phyloP scores from a whole-genome alignment of 2,888 invertebrate genomes.

The Platycheirus albimanus region DNA sequence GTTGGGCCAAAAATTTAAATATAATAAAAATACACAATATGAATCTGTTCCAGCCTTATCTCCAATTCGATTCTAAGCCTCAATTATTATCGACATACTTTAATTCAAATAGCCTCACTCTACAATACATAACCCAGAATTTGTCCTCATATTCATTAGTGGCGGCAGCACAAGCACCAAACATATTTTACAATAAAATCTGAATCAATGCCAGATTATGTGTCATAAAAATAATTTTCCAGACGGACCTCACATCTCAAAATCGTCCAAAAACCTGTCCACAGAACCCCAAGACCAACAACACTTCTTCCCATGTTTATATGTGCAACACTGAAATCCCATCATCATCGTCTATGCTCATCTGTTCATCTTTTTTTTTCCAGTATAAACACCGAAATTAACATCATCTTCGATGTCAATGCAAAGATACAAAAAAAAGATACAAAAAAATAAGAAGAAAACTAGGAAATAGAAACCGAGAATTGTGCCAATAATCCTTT shows the following conservation, averaged over 20 bases:
- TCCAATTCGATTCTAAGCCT: neutral
- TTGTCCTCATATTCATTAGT: conserved; percentile 35
- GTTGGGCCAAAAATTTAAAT: neutral
- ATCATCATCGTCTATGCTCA: conserved; percentile 19
- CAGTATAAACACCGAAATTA: conserved; percentile 23
- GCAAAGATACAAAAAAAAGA: conserved; percentile 15
- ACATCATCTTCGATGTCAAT: conserved; percentile 19
- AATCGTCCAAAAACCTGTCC: conserved; percentile 38
- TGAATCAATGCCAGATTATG: conserved; percentile 69
- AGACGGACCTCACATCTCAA: conserved; percentile 60
- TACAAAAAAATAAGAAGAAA: conserved; percentile 27
- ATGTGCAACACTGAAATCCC: conserved; percentile 28
- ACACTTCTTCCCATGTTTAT: too few species aligned
- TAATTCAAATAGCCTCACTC: conserved; percentile 34
- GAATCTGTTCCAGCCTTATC: conserved; percentile 15
- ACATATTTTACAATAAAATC: conserved; percentile 68
- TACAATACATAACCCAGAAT: conserved; percentile 1
- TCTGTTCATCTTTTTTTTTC: neutral
- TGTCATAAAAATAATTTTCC: conserved; percentile 59
- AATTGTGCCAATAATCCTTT: conserved; percentile 74
- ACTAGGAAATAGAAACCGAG: conserved; percentile 63
- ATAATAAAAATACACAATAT: too few species aligned
- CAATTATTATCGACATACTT: conserved; percentile 16
- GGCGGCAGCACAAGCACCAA: conserved; percentile 43
- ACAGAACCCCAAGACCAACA: conserved; percentile 6